Conservation (phyloP, 2,888 invertebrate species). For the Cheilosia grossa region DNA sequence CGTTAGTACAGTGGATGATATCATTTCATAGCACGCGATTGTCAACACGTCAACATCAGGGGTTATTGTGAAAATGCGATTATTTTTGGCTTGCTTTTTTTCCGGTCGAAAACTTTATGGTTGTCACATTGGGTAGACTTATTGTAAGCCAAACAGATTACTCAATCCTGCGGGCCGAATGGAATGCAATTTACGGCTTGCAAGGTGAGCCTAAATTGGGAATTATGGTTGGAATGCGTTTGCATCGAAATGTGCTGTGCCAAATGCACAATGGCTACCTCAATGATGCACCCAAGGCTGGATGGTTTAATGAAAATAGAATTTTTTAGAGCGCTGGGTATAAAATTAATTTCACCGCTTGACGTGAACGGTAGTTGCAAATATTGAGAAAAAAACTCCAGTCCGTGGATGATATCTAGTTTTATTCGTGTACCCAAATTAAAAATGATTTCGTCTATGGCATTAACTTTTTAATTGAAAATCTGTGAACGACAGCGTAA, state of each 20-base stretch:
- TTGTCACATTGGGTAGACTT: constrained; percentile 45
- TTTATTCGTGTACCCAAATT: too few species aligned
- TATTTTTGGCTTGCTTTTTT: constrained; percentile 29
- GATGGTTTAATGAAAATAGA: constrained; percentile 38
- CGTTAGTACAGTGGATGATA: constrained; percentile 16
- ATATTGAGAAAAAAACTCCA: too few species aligned
- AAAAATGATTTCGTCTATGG: too few species aligned
- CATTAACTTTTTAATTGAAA: too few species aligned
- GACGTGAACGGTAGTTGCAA: too few species aligned
- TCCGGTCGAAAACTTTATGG: constrained; percentile 43
- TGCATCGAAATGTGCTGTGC: constrained; percentile 3
- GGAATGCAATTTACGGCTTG: background rate
- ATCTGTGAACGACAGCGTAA: too few species aligned
- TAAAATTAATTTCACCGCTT: background rate
- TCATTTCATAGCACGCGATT: constrained; percentile 31
- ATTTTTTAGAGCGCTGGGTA: background rate
- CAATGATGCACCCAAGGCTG: background rate
- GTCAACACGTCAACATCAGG: constrained; percentile 37
- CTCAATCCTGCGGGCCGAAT: constrained; percentile 7
- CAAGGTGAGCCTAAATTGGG: background rate
- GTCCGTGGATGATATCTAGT: too few species aligned
- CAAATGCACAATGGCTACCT: background rate
- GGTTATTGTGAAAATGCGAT: constrained; percentile 20
- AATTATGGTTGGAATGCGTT: constrained; percentile 1
- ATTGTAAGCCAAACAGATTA: constrained; percentile 32